Percentiles rank a stretch among this genome's conserved stretches.
Evolutionary conservation across 1,140 invertebrate genomes (phyloP).

Genomic region (Drosophila subpulchrella): DNA sequence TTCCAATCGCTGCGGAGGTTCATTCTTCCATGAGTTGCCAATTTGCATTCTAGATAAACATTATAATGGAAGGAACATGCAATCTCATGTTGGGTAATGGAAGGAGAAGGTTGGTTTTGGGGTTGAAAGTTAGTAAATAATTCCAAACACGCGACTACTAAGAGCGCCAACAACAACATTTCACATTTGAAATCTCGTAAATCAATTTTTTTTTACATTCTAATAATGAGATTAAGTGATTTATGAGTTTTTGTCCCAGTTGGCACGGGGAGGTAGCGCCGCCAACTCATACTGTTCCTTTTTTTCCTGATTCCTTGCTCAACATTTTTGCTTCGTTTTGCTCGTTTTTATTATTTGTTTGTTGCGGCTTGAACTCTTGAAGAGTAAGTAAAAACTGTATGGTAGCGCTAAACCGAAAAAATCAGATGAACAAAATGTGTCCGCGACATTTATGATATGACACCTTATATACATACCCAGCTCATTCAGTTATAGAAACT

Average conservation of each 20-base stretch:
- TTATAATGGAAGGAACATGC: slow-evolving; percentile 39
- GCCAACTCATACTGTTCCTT: slow-evolving; percentile 10
- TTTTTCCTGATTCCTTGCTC: slow-evolving; percentile 41
- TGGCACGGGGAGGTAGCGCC: slow-evolving; percentile 20
- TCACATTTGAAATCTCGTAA: slow-evolving; percentile 78
- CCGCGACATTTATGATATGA: slow-evolving; percentile 81
- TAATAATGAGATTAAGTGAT: slow-evolving; percentile 81
- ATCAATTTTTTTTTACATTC: slow-evolving; percentile 82
- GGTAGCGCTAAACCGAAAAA: slow-evolving; percentile 47
- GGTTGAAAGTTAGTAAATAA: slow-evolving; percentile 69
- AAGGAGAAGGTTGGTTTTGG: slow-evolving; percentile 6
- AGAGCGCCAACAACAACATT: slow-evolving; percentile 51
- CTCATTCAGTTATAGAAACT: slow-evolving; percentile 9
- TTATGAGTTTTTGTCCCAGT: slow-evolving; percentile 62
- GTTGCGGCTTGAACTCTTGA: slow-evolving; percentile 69
- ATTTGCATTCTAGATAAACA: slow-evolving; percentile 32
- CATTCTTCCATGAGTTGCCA: slow-evolving; percentile 12
- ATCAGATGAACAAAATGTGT: slow-evolving; percentile 60
- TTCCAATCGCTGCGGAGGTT: not conserved
- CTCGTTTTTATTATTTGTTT: slow-evolving; percentile 54
- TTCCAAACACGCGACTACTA: slow-evolving; percentile 70
- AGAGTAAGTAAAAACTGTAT: slow-evolving; percentile 53
- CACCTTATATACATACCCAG: slow-evolving; percentile 58
- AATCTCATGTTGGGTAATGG: slow-evolving; percentile 30
- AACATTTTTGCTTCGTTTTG: slow-evolving; percentile 32